These are phyloP conservation scores for Nomada fabriciana DNA, from an alignment of 2,888 invertebrate species.

Conservation along the genomic window DNA sequence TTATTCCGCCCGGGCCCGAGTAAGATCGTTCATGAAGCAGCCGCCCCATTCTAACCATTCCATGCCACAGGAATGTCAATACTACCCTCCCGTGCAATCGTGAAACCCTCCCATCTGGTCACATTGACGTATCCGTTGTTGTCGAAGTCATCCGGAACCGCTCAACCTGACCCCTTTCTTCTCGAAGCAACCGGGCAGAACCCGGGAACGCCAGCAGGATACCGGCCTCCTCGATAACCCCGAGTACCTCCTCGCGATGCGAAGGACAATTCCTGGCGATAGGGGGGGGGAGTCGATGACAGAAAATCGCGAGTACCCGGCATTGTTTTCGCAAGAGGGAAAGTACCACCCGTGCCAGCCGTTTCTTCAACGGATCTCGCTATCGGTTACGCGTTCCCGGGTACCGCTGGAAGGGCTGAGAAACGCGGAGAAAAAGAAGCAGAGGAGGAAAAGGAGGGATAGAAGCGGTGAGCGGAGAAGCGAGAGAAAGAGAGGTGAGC, in stretches of 20 bases:
- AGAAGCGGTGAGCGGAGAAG: slow-evolving; percentile 49
- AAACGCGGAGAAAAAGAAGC: slow-evolving; percentile 61
- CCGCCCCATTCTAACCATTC: slow-evolving; percentile 67
- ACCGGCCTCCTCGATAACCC: slow-evolving; percentile 37
- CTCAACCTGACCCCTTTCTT: slow-evolving; percentile 65
- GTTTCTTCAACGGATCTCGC: slow-evolving; percentile 31
- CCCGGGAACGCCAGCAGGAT: slow-evolving; percentile 29
- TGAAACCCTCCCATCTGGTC: slow-evolving; percentile 37
- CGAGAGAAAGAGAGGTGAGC: slow-evolving; percentile 52
- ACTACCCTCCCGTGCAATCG: slow-evolving; percentile 60
- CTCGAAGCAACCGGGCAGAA: slow-evolving; percentile 45
- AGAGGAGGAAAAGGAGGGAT: slow-evolving; percentile 35
- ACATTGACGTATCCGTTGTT: slow-evolving; percentile 62
- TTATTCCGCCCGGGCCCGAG: slow-evolving; percentile 54
- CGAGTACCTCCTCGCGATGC: slow-evolving; percentile 56
- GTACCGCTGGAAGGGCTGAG: slow-evolving; percentile 46
- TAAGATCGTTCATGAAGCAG: slow-evolving; percentile 61
- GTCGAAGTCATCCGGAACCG: slow-evolving; percentile 64
- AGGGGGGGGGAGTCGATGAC: slow-evolving; percentile 72
- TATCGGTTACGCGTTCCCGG: slow-evolving; percentile 62
- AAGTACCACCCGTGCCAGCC: slow-evolving; percentile 41
- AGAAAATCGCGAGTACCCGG: slow-evolving; percentile 77
- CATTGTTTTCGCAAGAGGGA: slow-evolving; percentile 76
- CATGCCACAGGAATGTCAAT: slow-evolving; percentile 68
- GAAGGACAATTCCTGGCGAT: slow-evolving; percentile 63